Evolutionary conservation across 2,113 vertebrate genomes (phyloP).

Genomic region (Lepus americanus): DNA sequence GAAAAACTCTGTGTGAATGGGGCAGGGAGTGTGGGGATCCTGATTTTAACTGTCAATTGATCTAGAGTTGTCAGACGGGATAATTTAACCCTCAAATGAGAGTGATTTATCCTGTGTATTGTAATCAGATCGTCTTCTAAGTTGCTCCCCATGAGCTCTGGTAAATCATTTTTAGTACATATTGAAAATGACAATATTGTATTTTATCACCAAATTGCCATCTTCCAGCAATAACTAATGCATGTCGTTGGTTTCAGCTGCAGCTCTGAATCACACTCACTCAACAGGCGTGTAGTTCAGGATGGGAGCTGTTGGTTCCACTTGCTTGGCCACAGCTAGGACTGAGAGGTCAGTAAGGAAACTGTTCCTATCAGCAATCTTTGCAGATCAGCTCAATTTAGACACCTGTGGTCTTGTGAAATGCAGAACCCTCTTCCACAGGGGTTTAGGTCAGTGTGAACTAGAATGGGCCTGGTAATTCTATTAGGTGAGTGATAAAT

Average conservation of each 20-base stretch:
- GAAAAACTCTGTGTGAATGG: constrained; percentile 49
- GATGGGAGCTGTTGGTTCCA: not conserved
- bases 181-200: constrained; percentile 81
- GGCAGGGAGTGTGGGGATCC: not conserved
- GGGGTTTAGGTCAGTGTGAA: constrained; percentile 5
- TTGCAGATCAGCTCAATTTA: not conserved
- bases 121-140: constrained; percentile 79
- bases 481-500: not conserved
- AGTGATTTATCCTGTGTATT: constrained; percentile 74
- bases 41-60: constrained; percentile 74
- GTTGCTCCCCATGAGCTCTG: constrained; percentile 66
- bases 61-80: constrained; percentile 70
- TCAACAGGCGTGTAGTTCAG: constrained; percentile 16
- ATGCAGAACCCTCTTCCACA: not conserved
- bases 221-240: constrained; percentile 79
- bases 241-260: constrained; percentile 51
- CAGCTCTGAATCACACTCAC: not conserved
- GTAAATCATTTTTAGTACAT: constrained; percentile 79
- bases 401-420: not conserved
- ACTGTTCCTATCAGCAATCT: not conserved
- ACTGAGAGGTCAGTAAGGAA: not conserved
- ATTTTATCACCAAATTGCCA: constrained; percentile 79
- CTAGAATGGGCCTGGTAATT: not conserved
- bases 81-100: constrained; percentile 73
- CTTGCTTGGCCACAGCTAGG: not conserved